Base-by-base conservation (phyloP, 1,140 invertebrate genomes). In the Caenorhabditis remanei region DNA sequence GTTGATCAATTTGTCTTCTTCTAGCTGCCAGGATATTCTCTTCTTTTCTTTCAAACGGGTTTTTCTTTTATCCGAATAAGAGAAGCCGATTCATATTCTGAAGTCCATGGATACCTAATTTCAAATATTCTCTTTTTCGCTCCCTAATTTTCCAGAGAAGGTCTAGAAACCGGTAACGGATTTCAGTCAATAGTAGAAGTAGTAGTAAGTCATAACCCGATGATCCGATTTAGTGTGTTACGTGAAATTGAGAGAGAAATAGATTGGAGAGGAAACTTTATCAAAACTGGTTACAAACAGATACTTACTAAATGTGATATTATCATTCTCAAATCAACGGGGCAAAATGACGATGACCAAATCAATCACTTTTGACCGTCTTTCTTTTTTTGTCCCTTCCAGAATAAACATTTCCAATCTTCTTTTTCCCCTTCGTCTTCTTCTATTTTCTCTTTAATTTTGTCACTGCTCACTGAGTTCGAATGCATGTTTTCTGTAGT, bases 281-380 rank as follows among this genome's bases (percentile, higher is more conserved):
- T 79, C 46, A 50, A 79, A 79, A 79, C 71, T 79, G 71, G 71
- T 79, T 79, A 41, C 19, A 79, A 50, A 79, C 21, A 50, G 71
- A 50, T 79, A 79, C 46, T 79, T 79, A 50, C 71, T 79, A 79
- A 11, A 50, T 50, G n/a, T 71, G 41, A 46, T 48, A 71, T 79
- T 50, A 79, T 50, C 40, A 50, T 21, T 14, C 13, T 79, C 46
- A 32, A 79, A 79, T 79, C 71, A 79, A n/a, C 32, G 32, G 21
- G 40, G 40, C 65, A 24, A 63, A 63, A 63, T 63, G 41, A 43
- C 8, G 11, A 50, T 53, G 53, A 50, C 53, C 16, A 7, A 79
- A 79, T 79, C 71, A 79, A 79, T 50, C 46, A 71, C 16, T 50
- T 50, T 7, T 50, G 43, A 48, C 46, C 43, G 71, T 50, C 71